phyloP scores from a whole-genome alignment of 2,113 vertebrate species.

The Macheiramphus alcinus region DNA sequence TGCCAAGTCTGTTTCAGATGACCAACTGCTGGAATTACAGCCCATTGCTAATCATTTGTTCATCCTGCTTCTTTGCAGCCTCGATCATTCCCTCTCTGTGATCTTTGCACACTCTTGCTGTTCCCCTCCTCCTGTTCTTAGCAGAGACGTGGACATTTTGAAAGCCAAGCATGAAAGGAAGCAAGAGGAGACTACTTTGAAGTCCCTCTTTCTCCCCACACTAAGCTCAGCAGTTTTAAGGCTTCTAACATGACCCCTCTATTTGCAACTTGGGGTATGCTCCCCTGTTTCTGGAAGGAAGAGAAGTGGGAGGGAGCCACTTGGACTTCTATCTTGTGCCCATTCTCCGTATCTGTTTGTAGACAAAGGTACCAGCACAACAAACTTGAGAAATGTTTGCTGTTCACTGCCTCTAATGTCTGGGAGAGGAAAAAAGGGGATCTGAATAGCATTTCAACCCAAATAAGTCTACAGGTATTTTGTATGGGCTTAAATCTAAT shows the following conservation, averaged over 20 bases:
- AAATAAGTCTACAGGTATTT: not conserved
- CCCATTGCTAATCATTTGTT: not conserved
- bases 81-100: fast-evolving
- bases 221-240: not conserved
- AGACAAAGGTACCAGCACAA: not conserved
- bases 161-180: not conserved
- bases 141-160: not conserved
- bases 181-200: not conserved
- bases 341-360: not conserved
- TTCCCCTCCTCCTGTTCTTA: not conserved
- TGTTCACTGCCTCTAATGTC: not conserved
- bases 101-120: not conserved
- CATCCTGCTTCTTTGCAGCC: not conserved
- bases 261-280: not conserved
- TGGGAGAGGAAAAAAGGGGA: not conserved
- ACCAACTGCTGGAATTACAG: not conserved
- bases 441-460: not conserved
- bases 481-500: not conserved
- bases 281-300: not conserved
- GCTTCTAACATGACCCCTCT: not conserved
- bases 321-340: not conserved
- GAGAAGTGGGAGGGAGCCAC: not conserved
- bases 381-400: not conserved
- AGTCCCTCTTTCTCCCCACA: not conserved
- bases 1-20: not conserved